Percentiles rank a stretch among this genome's conserved stretches.
Conservation (phyloP, 2,888 invertebrate species). For the Mythimna pallens region DNA sequence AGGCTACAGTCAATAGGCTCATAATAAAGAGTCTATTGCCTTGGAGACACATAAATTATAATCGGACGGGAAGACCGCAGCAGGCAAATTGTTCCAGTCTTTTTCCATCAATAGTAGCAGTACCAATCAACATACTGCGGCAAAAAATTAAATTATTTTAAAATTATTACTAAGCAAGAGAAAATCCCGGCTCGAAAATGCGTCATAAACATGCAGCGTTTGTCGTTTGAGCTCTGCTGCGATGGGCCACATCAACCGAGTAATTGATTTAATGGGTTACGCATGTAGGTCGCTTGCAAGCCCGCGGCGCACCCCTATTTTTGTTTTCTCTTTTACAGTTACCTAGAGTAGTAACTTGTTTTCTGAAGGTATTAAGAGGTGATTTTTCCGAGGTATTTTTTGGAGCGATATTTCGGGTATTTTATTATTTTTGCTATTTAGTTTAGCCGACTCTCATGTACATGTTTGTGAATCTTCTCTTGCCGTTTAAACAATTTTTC, state of each 20-base stretch:
- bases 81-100: too few species aligned
- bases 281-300: neutral
- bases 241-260: constrained; percentile 30
- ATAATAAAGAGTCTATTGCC: too few species aligned
- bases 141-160: neutral
- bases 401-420: neutral
- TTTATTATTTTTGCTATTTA: neutral
- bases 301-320: neutral
- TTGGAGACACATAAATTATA: too few species aligned
- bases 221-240: constrained; percentile 34
- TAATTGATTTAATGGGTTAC: constrained; percentile 44
- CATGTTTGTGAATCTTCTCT: neutral
- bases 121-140: too few species aligned
- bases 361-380: neutral
- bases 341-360: constrained; percentile 1
- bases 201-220: constrained; percentile 24
- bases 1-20: too few species aligned
- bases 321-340: constrained; percentile 10
- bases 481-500: too few species aligned
- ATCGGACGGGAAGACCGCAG: too few species aligned
- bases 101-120: too few species aligned
- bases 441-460: neutral
- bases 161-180: neutral
- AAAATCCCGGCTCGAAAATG: constrained; percentile 23
- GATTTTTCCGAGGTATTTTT: neutral